phyloP scores from a whole-genome alignment of 2,113 vertebrate genomes.

The Brachionichthys hirsutus region DNA sequence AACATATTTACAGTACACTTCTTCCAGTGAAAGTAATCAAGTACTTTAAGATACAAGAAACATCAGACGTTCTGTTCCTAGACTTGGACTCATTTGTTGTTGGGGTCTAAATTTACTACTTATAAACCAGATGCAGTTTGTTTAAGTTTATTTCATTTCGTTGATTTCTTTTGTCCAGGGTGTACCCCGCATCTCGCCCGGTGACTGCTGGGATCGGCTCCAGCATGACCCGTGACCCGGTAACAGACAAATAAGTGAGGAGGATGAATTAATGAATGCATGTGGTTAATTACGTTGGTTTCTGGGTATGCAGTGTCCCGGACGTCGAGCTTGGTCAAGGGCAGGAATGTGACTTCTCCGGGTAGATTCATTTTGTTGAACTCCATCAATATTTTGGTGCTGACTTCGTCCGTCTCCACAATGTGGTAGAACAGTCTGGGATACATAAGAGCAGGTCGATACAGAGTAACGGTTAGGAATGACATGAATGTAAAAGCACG shows the following conservation, averaged over 20 bases:
- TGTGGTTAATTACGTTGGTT: conserved; percentile 89
- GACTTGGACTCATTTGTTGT: too few species aligned
- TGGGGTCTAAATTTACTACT: not conserved
- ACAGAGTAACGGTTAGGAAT: not conserved
- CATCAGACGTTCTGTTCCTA: too few species aligned
- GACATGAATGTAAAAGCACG: not conserved
- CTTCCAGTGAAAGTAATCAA: too few species aligned
- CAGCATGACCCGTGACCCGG: too few species aligned
- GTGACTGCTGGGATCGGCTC: too few species aligned
- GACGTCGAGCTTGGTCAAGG: conserved; percentile 95
- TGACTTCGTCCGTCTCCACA: conserved; percentile 98
- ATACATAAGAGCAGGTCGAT: not conserved
- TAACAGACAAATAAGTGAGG: too few species aligned
- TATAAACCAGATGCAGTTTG: not conserved
- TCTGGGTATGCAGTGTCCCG: conserved; percentile 97
- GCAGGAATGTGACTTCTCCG: conserved; percentile 97
- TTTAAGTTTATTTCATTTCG: too few species aligned
- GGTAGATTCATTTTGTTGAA: conserved; percentile 99
- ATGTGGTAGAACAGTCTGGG: conserved; percentile 96
- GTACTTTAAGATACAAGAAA: too few species aligned
- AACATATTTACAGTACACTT: too few species aligned
- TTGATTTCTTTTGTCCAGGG: too few species aligned
- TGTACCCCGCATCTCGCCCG: too few species aligned
- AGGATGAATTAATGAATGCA: too few species aligned
- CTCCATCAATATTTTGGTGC: conserved; percentile 98